Conservation (phyloP, 2,113 vertebrate species). For the Muscicapa adusta region DNA sequence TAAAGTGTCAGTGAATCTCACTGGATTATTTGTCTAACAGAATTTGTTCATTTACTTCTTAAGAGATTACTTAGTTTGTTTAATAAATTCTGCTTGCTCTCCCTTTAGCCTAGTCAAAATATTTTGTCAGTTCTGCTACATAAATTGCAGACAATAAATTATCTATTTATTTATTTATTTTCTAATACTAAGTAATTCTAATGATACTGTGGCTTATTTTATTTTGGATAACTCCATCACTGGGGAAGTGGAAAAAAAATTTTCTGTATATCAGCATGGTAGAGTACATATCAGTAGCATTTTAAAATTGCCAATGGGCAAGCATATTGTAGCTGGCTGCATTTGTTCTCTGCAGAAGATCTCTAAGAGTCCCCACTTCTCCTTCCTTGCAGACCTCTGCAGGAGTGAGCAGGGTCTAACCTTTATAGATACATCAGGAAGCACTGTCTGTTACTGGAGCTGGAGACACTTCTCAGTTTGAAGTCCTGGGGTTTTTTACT, state of each 20-base stretch:
- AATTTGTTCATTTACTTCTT: background rate
- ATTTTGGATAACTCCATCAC: background rate
- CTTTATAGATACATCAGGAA: background rate
- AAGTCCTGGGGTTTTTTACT: background rate
- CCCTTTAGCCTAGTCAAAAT: background rate
- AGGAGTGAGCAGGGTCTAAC: background rate
- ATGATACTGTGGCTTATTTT: background rate
- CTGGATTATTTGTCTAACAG: background rate
- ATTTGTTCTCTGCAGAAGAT: background rate
- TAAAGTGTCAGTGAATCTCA: background rate
- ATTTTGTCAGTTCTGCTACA: background rate
- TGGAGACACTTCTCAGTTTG: background rate
- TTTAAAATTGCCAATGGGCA: background rate
- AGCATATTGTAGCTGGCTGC: rapidly evolving
- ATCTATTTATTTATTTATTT: background rate
- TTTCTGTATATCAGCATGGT: background rate
- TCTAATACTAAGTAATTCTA: background rate
- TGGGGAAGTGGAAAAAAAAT: background rate
- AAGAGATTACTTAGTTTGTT: background rate
- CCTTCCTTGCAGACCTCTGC: background rate
- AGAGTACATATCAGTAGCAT: background rate
- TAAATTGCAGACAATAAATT: background rate
- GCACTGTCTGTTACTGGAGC: background rate
- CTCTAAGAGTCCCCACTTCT: background rate
- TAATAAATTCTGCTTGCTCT: background rate